These are phyloP conservation scores for Bombycilla garrulus DNA, from an alignment of 2,113 vertebrate genomes.

Conservation along the genomic window DNA sequence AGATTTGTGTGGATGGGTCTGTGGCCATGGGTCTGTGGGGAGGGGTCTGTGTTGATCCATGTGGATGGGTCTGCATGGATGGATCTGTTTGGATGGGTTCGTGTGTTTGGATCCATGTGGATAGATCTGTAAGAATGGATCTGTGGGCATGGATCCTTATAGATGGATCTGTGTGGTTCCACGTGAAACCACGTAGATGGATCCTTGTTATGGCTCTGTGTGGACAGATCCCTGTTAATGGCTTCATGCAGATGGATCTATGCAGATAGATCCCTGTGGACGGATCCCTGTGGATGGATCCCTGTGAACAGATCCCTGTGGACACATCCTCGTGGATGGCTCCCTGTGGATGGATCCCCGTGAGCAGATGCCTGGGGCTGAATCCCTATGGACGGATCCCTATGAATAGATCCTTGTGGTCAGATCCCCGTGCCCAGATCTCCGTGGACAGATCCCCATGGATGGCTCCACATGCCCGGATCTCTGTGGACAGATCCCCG, in stretches of 20 bases:
- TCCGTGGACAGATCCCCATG: too few relatives aligned
- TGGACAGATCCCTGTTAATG: too few relatives aligned
- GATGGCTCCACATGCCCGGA: too few relatives aligned
- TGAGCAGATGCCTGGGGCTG: background rate
- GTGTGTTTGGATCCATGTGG: background rate
- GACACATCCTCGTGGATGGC: too few relatives aligned
- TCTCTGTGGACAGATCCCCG: too few relatives aligned
- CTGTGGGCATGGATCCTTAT: fast-evolving
- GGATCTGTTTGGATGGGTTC: background rate
- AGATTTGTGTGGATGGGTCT: background rate
- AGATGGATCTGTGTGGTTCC: background rate
- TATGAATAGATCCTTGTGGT: too few relatives aligned
- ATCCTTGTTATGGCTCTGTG: too few relatives aligned
- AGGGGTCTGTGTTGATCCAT: background rate
- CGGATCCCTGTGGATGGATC: fast-evolving
- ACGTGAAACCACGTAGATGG: background rate
- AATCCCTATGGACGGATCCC: too few relatives aligned
- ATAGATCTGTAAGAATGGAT: background rate
- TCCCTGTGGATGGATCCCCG: fast-evolving
- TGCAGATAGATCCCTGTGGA: background rate
- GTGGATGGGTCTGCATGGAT: background rate
- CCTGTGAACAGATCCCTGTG: too few relatives aligned
- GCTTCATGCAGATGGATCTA: fast-evolving
- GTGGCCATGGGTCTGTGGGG: background rate
- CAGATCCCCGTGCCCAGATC: too few relatives aligned